Evolutionary conservation across 2,113 vertebrate genomes (phyloP).

Genomic region (Elephas maximus): DNA sequence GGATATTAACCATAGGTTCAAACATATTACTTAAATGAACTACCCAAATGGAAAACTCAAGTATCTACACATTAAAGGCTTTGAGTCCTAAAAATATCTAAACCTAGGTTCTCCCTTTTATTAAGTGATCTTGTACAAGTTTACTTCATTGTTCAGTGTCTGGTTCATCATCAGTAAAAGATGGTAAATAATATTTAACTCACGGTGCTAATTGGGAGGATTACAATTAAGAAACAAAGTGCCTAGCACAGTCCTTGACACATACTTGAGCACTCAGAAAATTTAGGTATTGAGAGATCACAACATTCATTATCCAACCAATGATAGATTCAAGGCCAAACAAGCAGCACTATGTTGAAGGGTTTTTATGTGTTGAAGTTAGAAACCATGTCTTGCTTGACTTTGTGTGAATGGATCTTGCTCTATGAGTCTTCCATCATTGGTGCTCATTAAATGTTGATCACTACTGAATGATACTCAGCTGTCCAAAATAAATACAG

Average conservation of each 20-base stretch:
- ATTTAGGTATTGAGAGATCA: not conserved
- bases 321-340: constrained; percentile 14
- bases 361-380: not conserved
- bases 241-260: not conserved
- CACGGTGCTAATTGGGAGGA: not conserved
- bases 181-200: constrained; percentile 9
- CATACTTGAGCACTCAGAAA: not conserved
- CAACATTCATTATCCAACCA: not conserved
- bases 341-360: not conserved
- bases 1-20: not conserved
- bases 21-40: not conserved
- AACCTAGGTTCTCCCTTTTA: not conserved
- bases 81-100: not conserved
- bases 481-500: not conserved
- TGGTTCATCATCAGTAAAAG: not conserved
- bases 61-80: not conserved
- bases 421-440: not conserved
- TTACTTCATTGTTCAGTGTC: constrained; percentile 25
- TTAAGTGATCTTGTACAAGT: not conserved
- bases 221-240: constrained; percentile 42
- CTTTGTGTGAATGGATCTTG: not conserved
- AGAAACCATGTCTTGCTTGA: not conserved
- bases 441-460: not conserved
- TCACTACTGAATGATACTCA: not conserved
- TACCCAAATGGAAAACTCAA: not conserved